Evolutionary conservation across 2,797 vertebrate genomes (phyloP).

Genomic region (Prunella strophiata): DNA sequence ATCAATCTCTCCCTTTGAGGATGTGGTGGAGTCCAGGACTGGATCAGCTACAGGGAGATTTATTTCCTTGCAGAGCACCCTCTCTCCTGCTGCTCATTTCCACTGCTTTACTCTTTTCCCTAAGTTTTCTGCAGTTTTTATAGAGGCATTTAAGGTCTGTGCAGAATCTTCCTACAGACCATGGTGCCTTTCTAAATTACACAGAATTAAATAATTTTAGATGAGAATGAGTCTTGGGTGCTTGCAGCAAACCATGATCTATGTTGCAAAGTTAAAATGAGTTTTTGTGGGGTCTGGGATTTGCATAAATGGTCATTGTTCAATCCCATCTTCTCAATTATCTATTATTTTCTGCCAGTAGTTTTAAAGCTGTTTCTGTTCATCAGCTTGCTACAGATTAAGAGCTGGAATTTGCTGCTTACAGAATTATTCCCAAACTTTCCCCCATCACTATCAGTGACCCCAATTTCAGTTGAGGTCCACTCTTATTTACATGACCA

Average conservation of each 20-base stretch:
- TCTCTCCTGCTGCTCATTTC: not conserved
- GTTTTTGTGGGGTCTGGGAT: not conserved
- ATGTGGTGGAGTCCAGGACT: not conserved
- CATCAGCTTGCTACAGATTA: not conserved
- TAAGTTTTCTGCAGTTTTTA: not conserved
- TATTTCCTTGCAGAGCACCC: not conserved
- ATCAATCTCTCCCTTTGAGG: not conserved
- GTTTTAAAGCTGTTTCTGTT: not conserved
- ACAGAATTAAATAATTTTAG: not conserved
- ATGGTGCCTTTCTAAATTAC: not conserved
- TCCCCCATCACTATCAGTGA: no score
- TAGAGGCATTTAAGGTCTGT: not conserved
- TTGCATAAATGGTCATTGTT: not conserved
- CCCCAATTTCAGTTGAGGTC: not conserved
- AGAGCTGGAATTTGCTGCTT: not conserved
- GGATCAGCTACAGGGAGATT: not conserved
- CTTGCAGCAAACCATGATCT: not conserved
- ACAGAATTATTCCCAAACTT: not conserved
- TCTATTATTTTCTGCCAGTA: not conserved
- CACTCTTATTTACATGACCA: not conserved
- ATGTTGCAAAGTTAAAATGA: not conserved
- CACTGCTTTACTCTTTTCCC: not conserved
- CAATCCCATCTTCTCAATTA: not conserved
- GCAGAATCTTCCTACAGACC: not conserved
- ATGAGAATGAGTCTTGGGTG: not conserved